Percentiles rank a stretch among this genome's conserved stretches.
These are phyloP conservation scores for Rhaphigaster nebulosa DNA, from an alignment of 2,888 invertebrate species.

Conservation along the genomic window DNA sequence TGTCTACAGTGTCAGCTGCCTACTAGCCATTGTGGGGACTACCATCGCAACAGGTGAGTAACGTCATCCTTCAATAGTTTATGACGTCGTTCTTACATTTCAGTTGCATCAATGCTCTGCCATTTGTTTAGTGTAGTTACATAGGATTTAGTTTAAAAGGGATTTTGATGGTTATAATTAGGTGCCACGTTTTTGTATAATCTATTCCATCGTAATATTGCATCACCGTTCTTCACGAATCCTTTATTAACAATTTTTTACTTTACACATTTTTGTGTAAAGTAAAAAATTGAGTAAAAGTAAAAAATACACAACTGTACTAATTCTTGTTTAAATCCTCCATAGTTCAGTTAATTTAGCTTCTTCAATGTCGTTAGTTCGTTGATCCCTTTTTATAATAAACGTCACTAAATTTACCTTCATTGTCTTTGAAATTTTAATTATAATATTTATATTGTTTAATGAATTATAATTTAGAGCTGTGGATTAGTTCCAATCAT, in stretches of 20 bases:
- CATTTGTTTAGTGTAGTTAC: neutral
- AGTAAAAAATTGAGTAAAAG: too few species aligned
- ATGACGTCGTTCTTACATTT: slow-evolving; percentile 30
- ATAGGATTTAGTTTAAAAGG: neutral
- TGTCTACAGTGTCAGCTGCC: neutral
- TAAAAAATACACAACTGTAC: too few species aligned
- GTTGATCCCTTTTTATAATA: neutral
- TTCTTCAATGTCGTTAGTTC: neutral
- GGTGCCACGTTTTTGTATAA: neutral
- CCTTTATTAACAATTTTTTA: neutral
- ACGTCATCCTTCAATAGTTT: slow-evolving; percentile 23
- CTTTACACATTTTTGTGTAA: too few species aligned
- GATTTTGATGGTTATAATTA: neutral
- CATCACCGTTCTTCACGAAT: neutral
- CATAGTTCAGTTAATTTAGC: neutral
- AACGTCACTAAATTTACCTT: neutral
- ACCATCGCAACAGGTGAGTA: slow-evolving; percentile 48
- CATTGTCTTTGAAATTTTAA: neutral
- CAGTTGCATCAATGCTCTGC: neutral
- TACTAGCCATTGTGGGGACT: slow-evolving; percentile 6
- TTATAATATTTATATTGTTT: too few species aligned
- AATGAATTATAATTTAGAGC: neutral
- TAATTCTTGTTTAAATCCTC: neutral
- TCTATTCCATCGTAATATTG: neutral
- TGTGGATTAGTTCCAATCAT: neutral